phyloP scores from a whole-genome alignment of 2,797 vertebrate genomes.

The Sus cebifrons region DNA sequence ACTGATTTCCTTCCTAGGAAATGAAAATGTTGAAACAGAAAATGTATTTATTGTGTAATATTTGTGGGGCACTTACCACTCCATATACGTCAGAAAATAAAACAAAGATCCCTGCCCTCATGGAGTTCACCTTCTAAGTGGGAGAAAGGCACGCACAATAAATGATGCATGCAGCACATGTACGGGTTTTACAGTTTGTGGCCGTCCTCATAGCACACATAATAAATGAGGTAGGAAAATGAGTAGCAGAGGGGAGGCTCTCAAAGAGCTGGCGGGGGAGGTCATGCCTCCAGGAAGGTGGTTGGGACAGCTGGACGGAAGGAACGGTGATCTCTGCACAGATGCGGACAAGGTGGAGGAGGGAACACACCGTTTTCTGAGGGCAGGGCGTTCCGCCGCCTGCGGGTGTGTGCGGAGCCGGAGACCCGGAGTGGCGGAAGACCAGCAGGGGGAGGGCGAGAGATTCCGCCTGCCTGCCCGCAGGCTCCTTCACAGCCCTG shows the following conservation, averaged over 20 bases:
- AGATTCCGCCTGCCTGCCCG: background rate
- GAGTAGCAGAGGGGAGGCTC: background rate
- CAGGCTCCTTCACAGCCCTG: background rate
- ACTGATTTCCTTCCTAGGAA: background rate
- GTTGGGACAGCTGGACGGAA: background rate
- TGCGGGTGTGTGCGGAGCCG: no score
- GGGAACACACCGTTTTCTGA: background rate
- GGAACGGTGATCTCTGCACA: background rate
- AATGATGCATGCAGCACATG: background rate
- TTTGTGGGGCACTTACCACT: background rate
- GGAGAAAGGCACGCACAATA: background rate
- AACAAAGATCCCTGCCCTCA: background rate
- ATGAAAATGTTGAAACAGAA: conserved; percentile 4
- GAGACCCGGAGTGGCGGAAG: background rate
- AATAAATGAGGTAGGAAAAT: background rate
- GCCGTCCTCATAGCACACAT: background rate
- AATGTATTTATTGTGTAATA: background rate
- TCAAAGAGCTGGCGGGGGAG: background rate
- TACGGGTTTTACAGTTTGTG: background rate
- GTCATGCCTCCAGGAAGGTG: background rate
- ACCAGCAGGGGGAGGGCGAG: background rate
- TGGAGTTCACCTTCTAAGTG: background rate
- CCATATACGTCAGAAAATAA: background rate
- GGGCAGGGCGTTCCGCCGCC: background rate
- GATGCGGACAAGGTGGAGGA: background rate